Percentiles rank a stretch among this genome's conserved stretches.
phyloP scores from a whole-genome alignment of 2,797 vertebrate species.

The Novumbra hubbsi region DNA sequence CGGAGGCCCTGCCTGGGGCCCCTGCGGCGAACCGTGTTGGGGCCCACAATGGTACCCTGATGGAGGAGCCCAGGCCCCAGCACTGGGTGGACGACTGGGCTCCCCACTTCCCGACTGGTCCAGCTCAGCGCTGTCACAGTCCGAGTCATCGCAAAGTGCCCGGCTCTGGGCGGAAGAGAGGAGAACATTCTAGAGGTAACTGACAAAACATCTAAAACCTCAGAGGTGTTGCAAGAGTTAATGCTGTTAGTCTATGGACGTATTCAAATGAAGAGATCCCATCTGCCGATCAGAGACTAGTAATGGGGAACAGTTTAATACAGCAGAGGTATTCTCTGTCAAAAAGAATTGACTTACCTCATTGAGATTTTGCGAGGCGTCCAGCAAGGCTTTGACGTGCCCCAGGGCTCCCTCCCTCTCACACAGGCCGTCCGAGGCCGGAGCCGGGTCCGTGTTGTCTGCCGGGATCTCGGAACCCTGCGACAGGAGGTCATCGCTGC shows the following conservation, averaged over 20 bases:
- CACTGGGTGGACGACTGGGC: slow-evolving; percentile 81
- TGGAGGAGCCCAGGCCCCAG: slow-evolving; percentile 71
- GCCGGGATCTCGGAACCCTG: slow-evolving; percentile 88
- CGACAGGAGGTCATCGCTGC: slow-evolving; percentile 85
- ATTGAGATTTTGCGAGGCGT: slow-evolving; percentile 74
- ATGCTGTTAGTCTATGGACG: not conserved
- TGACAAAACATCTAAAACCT: not conserved
- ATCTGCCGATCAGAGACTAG: not conserved
- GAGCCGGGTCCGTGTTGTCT: slow-evolving; percentile 72
- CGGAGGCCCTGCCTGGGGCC: slow-evolving; percentile 58
- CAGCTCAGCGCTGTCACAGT: slow-evolving; percentile 90
- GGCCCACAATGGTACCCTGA: slow-evolving; percentile 36
- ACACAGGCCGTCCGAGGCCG: slow-evolving; percentile 67
- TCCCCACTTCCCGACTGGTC: slow-evolving; percentile 88
- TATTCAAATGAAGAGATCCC: not conserved
- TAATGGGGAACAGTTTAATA: not conserved
- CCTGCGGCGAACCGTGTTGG: slow-evolving; percentile 60
- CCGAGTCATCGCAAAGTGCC: slow-evolving; percentile 84
- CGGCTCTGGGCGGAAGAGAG: slow-evolving; percentile 59
- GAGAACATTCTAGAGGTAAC: not conserved
- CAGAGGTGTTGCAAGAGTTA: not conserved
- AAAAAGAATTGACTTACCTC: slow-evolving; percentile 54
- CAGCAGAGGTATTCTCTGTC: too few relatives aligned
- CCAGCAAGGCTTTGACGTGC: slow-evolving; percentile 75
- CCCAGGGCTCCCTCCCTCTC: slow-evolving; percentile 75